Base-by-base conservation (phyloP, 1,140 invertebrate species). In the Diorhabda elongata region DNA sequence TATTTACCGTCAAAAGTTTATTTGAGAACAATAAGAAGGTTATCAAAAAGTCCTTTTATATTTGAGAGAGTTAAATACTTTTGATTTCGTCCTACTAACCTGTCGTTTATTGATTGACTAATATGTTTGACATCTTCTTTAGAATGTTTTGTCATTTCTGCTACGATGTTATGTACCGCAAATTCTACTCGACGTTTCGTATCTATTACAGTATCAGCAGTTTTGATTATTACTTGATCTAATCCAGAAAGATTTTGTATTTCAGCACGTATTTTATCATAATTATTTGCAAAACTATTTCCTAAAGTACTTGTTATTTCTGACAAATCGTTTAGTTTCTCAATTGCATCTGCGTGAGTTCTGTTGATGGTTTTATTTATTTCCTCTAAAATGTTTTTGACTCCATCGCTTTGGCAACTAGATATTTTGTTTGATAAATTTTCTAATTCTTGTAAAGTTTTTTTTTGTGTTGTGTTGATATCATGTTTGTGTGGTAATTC, bases 121-220 rank as follows among this genome's bases (percentile, higher is more conserved):
- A 94, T 83, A 57, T 86, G 87, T 58, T 84, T 85, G 4, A 87
- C 82, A 75, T 92, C 88, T 6, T 83, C 82, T 77, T 88, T 90
- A 2, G 94, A 83, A 4, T 91, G 76, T 60, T 91, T 88, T 3
- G 87, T 86, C 42, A 95, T 84, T 80, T 94, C 92, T n/a, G 89
- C 78, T n/a, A 94, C 82, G 73, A 95, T 92, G 80, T 94, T 91
- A 75, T 94, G 89, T 1, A 93, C 89, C 0, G 91, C 91, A 72
- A 93, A 94, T 75, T 95, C 93, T 2, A 96, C 86, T 26, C 92
- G 85, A 68, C 91, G 88, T 79, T 94, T 95, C 0, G 89, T 94
- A 59, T 94, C 92, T 73, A 94, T 79, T 3, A 94, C 91, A 74
- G 91, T 89, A 82, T 95, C 93, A 0, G 91, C 91, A 66, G 92